Evolutionary conservation across 2,113 vertebrate genomes (phyloP).

Genomic region (Elephas maximus): DNA sequence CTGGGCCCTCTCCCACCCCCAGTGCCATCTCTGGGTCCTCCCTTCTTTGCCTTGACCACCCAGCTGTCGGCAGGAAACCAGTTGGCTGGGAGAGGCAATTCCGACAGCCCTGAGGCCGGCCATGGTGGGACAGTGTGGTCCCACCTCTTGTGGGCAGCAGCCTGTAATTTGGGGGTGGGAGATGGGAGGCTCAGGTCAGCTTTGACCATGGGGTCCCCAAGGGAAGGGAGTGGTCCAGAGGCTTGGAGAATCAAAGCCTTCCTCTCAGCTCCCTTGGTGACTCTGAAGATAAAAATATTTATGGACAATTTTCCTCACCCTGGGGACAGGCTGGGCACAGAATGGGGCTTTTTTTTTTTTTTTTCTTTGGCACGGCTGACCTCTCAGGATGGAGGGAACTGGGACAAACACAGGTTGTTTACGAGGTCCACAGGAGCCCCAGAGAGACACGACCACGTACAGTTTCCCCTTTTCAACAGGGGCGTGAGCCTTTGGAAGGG

Average conservation of each 20-base stretch:
- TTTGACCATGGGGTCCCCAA: slow-evolving; percentile 54
- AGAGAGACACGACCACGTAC: not conserved
- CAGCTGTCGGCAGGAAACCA: slow-evolving; percentile 58
- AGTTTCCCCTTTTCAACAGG: slow-evolving; percentile 55
- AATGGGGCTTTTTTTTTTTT: slow-evolving; percentile 71
- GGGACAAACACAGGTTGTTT: slow-evolving; percentile 82
- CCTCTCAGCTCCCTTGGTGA: slow-evolving; percentile 78
- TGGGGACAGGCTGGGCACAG: slow-evolving; percentile 67
- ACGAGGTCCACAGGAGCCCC: slow-evolving; percentile 58
- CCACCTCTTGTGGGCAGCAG: slow-evolving; percentile 19
- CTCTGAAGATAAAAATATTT: slow-evolving; percentile 84
- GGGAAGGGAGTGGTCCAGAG: slow-evolving; percentile 80
- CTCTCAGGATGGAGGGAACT: slow-evolving; percentile 59
- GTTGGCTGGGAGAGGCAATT: not conserved
- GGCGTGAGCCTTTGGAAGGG: slow-evolving; percentile 70
- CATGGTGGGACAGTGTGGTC: not conserved
- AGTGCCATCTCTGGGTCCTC: not conserved
- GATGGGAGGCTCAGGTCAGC: slow-evolving; percentile 65
- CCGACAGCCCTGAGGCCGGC: not conserved
- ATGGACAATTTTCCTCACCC: slow-evolving; percentile 77
- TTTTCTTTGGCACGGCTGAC: slow-evolving; percentile 39
- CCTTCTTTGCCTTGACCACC: slow-evolving; percentile 45
- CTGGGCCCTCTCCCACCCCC: not conserved
- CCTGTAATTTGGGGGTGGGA: slow-evolving; percentile 79
- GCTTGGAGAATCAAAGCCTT: slow-evolving; percentile 76